phyloP scores from a whole-genome alignment of 2,113 vertebrate species.

The Xyliphius kryptos region DNA sequence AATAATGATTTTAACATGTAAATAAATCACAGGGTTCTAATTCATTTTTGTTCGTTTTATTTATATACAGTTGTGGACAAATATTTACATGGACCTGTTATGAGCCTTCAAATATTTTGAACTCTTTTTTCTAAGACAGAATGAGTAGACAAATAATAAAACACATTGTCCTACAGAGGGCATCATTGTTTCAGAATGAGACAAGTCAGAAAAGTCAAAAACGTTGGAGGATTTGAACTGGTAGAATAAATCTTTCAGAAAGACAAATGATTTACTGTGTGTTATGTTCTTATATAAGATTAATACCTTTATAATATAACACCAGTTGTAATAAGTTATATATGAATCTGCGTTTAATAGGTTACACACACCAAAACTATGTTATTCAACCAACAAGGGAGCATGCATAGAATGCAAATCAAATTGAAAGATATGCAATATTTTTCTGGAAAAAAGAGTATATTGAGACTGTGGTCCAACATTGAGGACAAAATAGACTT shows the following conservation, averaged over 20 bases:
- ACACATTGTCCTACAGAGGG: constrained; percentile 11
- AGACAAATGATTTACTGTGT: neutral
- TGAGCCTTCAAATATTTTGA: no score
- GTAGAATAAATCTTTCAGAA: neutral
- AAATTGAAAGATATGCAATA: neutral
- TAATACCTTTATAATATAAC: neutral
- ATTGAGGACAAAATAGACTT: neutral
- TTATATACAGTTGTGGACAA: no score
- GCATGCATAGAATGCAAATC: neutral
- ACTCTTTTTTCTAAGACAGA: no score
- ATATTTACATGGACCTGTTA: no score
- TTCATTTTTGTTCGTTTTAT: no score
- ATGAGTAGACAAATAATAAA: neutral
- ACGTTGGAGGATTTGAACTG: neutral
- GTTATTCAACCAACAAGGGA: neutral
- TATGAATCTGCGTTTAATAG: neutral
- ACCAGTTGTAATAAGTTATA: neutral
- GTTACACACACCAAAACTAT: neutral
- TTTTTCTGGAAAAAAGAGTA: neutral
- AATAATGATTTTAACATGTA: no score
- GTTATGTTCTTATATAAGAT: neutral
- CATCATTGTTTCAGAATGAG: neutral
- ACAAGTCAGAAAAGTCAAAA: neutral
- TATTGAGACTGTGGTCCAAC: neutral
- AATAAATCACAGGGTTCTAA: no score